Conservation (phyloP, 2,888 invertebrate genomes). For the Drosophila melanosoma region DNA sequence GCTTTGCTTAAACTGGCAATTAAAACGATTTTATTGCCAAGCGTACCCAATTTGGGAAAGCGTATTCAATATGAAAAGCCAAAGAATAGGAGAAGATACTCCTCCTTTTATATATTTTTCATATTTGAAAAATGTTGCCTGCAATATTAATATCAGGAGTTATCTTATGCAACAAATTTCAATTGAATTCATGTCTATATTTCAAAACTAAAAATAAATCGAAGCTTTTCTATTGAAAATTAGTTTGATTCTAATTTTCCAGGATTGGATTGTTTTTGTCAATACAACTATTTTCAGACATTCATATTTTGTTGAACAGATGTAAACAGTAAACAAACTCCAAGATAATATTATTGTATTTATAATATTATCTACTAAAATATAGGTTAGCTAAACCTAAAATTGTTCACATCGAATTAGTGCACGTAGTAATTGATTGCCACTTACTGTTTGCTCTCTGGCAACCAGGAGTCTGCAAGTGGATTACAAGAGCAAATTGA, state of each 20-base stretch:
- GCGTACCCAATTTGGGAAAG: not conserved
- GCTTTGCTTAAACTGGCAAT: not conserved
- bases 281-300: not conserved
- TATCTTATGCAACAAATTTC: not conserved
- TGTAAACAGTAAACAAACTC: not conserved
- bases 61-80: not conserved
- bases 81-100: not conserved
- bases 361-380: not conserved
- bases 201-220: not conserved
- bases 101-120: no score
- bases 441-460: not conserved
- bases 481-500: not conserved
- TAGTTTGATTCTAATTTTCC: not conserved
- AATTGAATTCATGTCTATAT: not conserved
- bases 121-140: no score
- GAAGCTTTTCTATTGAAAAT: not conserved
- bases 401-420: not conserved
- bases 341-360: not conserved
- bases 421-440: not conserved
- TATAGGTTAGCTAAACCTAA: not conserved
- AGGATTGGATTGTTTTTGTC: no score
- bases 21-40: conserved; percentile 6
- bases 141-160: not conserved
- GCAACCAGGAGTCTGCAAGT: not conserved
- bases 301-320: not conserved